Conservation (phyloP, 1,140 invertebrate species). For the Tetraneura akinire region DNA sequence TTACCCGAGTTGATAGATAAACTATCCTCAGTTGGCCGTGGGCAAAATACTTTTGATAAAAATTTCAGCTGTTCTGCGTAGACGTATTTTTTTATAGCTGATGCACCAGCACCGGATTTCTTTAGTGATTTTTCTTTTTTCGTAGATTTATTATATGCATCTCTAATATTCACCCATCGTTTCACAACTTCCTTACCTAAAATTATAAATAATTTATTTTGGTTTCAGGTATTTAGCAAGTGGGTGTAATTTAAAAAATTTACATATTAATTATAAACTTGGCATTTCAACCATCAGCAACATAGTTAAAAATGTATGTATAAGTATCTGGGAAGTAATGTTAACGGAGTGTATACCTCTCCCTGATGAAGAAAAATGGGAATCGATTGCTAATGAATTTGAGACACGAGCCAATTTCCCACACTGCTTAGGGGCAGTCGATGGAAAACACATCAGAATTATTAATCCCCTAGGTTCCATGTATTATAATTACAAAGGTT, state of each 20-base stretch:
- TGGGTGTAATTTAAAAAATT: no score
- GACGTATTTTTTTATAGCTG: conserved; percentile 37
- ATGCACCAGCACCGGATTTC: conserved; percentile 26
- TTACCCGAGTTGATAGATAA: conserved; percentile 22
- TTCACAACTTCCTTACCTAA: no score
- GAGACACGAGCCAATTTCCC: conserved; percentile 59
- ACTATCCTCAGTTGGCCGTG: conserved; percentile 30
- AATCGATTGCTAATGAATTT: conserved; percentile 56
- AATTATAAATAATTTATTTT: conserved; percentile 7
- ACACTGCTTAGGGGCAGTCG: no score
- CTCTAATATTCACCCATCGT: conserved; percentile 9
- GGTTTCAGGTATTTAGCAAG: no score
- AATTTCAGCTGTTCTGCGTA: conserved; percentile 41
- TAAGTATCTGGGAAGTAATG: conserved; percentile 53
- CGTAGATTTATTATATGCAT: conserved; percentile 10
- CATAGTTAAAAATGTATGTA: conserved; percentile 54
- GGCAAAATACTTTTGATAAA: conserved; percentile 40
- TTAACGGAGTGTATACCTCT: conserved; percentile 52
- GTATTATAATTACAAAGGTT: conserved; percentile 60
- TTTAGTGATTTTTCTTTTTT: conserved; percentile 43
- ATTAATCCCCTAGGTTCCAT: conserved; percentile 56
- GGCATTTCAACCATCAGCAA: no score
- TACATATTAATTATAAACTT: no score
- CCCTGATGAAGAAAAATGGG: conserved; percentile 54
- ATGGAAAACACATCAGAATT: conserved; percentile 58